phyloP scores from a whole-genome alignment of 1,140 invertebrate genomes.

The Zaprionus africanus region DNA sequence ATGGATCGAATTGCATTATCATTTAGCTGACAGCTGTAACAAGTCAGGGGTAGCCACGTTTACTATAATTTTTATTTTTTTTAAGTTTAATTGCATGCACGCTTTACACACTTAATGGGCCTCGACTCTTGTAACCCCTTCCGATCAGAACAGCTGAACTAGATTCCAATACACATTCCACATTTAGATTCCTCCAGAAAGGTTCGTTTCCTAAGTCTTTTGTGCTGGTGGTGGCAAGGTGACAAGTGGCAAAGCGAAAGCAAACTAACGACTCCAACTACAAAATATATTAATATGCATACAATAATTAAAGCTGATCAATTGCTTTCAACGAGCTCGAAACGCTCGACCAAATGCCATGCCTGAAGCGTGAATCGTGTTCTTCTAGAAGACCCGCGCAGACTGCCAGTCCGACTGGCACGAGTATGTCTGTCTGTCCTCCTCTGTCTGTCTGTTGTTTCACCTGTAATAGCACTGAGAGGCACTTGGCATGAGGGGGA shows the following conservation, averaged over 20 bases:
- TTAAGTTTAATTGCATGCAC: slow-evolving; percentile 22
- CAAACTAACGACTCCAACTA: not conserved
- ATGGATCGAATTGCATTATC: not conserved
- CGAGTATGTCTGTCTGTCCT: slow-evolving; percentile 2
- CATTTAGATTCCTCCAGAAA: slow-evolving; percentile 17
- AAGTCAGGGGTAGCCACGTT: slow-evolving; percentile 3
- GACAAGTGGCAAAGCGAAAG: slow-evolving; percentile 7
- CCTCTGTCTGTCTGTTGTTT: slow-evolving; percentile 1
- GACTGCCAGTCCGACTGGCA: slow-evolving; percentile 8
- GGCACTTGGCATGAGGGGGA: slow-evolving; percentile 28
- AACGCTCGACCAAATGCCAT: slow-evolving; percentile 25
- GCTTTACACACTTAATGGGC: slow-evolving; percentile 33
- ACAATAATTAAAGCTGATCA: slow-evolving; percentile 70
- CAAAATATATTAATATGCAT: slow-evolving; percentile 24
- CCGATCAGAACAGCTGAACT: slow-evolving; percentile 17
- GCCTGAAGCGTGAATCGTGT: slow-evolving; percentile 24
- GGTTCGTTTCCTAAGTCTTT: slow-evolving; percentile 50
- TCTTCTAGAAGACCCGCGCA: slow-evolving; percentile 16
- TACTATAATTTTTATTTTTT: slow-evolving; percentile 7
- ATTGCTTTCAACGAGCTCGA: slow-evolving; percentile 50
- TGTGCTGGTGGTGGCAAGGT: slow-evolving; percentile 4
- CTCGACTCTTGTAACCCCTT: slow-evolving; percentile 17
- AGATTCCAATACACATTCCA: slow-evolving; percentile 23
- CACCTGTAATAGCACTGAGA: slow-evolving; percentile 35
- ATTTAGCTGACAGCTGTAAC: slow-evolving; percentile 5